phyloP scores from a whole-genome alignment of 2,888 invertebrate species.

The Melipona bicolor region DNA sequence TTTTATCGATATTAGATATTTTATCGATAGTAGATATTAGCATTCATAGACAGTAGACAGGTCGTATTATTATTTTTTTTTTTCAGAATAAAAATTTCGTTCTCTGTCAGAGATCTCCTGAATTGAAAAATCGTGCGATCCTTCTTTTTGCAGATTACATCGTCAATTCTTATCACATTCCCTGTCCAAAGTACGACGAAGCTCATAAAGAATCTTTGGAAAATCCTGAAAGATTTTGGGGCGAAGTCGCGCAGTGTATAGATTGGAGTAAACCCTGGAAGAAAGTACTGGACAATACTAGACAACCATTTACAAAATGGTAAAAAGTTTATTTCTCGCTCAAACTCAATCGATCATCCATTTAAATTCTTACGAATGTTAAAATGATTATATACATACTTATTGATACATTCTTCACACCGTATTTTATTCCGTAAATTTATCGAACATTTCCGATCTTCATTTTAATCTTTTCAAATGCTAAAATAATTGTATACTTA shows the following conservation, averaged over 20 bases:
- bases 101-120: too few species aligned
- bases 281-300: conserved; percentile 92
- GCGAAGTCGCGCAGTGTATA: conserved; percentile 89
- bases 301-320: conserved; percentile 96
- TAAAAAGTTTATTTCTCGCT: conserved; percentile 81
- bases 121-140: not conserved
- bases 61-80: not conserved
- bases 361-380: not conserved
- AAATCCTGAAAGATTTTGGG: conserved; percentile 94
- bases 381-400: too few species aligned
- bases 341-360: not conserved
- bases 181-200: conserved; percentile 86
- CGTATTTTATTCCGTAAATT: too few species aligned
- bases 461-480: too few species aligned
- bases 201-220: conserved; percentile 89
- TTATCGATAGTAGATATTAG: too few species aligned
- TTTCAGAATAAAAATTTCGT: not conserved
- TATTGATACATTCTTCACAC: too few species aligned
- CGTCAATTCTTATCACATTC: conserved; percentile 74
- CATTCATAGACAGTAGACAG: too few species aligned
- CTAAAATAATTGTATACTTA: too few species aligned
- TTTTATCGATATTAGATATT: too few species aligned
- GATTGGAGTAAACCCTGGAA: conserved; percentile 95
- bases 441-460: too few species aligned
- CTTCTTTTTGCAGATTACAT: conserved; percentile 76